Evolutionary conservation across 2,797 vertebrate genomes (phyloP).

Genomic region (Gymnodraco acuticeps): DNA sequence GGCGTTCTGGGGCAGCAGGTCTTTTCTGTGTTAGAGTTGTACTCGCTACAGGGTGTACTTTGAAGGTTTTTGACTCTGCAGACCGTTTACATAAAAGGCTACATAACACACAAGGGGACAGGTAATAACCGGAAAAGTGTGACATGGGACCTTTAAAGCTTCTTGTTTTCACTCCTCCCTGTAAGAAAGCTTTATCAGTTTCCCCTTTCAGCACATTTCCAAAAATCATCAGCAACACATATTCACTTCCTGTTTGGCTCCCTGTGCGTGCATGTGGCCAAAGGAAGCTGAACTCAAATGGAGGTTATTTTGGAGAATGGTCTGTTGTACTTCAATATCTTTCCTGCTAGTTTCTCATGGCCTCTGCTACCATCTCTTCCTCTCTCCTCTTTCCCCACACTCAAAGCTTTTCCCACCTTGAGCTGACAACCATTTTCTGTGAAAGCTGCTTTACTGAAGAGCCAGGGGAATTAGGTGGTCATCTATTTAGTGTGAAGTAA

Average conservation of each 20-base stretch:
- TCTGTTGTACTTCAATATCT: neutral
- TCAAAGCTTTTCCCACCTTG: conserved; percentile 2
- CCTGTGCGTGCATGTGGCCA: conserved; percentile 8
- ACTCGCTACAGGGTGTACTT: too few species aligned
- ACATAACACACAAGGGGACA: too few species aligned
- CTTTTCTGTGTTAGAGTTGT: too few species aligned
- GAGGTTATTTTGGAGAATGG: conserved; percentile 10
- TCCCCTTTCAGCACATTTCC: conserved; percentile 40
- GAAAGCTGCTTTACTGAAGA: conserved; percentile 24
- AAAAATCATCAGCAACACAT: conserved; percentile 50
- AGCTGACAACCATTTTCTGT: conserved; percentile 5
- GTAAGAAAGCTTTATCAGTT: conserved; percentile 41
- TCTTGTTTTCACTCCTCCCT: neutral
- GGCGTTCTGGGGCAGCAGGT: too few species aligned
- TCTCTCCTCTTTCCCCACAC: neutral
- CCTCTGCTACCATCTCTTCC: conserved; percentile 13
- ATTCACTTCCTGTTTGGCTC: conserved; percentile 67
- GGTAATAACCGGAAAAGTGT: too few species aligned
- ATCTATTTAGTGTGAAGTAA: conserved; percentile 6
- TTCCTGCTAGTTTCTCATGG: neutral
- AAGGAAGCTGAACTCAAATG: conserved; percentile 49
- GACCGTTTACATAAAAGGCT: too few species aligned
- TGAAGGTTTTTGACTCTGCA: too few species aligned
- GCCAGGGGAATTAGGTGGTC: conserved; percentile 7
- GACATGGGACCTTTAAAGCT: neutral